Conservation (phyloP, 2,113 vertebrate genomes). For the Echinops telfairi region DNA sequence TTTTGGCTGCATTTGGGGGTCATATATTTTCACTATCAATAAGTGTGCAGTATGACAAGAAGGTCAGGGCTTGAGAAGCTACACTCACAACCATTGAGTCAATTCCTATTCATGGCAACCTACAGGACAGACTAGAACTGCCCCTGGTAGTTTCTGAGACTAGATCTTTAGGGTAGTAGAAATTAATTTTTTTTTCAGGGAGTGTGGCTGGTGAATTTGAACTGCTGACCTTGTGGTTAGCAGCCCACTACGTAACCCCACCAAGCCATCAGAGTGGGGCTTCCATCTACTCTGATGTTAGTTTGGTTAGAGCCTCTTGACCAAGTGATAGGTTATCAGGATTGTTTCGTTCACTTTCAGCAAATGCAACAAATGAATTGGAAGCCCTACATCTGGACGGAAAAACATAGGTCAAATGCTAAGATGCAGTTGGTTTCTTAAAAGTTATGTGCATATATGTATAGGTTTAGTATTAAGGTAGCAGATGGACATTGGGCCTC, state of each 20-base stretch:
- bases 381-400: background rate
- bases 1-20: background rate
- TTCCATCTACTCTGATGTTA: background rate
- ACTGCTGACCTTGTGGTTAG: too few species aligned
- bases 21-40: background rate
- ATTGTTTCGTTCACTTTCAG: slow-evolving; percentile 24
- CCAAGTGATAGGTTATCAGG: background rate
- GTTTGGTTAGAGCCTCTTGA: background rate
- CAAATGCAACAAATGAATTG: slow-evolving; percentile 3
- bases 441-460: background rate
- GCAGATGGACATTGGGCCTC: too few species aligned
- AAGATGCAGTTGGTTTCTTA: background rate
- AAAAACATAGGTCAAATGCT: background rate
- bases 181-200: too few species aligned
- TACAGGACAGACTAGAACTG: too few species aligned
- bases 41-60: background rate
- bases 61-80: background rate
- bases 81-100: background rate
- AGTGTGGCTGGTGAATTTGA: too few species aligned
- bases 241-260: too few species aligned
- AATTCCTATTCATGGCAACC: too few species aligned
- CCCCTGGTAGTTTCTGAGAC: too few species aligned
- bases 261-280: background rate
- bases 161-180: too few species aligned
- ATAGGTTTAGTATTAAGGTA: too few species aligned